Conservation (phyloP, 1,140 invertebrate genomes). For the Phortica variegata region DNA sequence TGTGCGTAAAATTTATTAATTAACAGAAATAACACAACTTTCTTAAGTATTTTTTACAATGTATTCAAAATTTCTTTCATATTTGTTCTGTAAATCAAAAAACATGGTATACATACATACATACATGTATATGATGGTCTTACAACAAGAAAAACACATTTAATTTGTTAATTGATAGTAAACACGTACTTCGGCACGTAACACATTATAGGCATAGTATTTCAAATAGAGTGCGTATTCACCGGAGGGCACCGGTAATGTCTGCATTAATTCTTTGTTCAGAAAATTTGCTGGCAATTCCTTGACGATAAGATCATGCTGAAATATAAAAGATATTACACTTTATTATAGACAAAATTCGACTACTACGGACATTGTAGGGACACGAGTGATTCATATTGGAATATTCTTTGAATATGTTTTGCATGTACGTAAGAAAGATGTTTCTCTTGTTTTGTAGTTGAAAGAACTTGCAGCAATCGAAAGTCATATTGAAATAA, state of each 20-base stretch:
- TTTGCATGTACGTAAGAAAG: conserved; percentile 8
- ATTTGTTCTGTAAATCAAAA: no score
- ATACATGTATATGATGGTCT: no score
- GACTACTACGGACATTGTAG: conserved; percentile 17
- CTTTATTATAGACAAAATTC: neutral
- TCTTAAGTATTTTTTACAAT: no score
- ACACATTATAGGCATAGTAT: conserved; percentile 6
- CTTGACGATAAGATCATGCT: conserved; percentile 33
- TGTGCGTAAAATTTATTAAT: no score
- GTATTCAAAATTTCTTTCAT: no score
- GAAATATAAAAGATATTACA: conserved; percentile 1
- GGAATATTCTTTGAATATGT: conserved; percentile 2
- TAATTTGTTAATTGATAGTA: conserved; percentile 8
- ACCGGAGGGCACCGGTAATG: conserved; percentile 15
- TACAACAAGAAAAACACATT: no score
- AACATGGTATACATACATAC: no score
- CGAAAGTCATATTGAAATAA: conserved; percentile 11
- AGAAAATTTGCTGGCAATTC: conserved; percentile 23
- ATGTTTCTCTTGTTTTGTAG: conserved; percentile 5
- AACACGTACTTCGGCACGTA: conserved; percentile 1
- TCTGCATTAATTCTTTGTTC: conserved; percentile 8
- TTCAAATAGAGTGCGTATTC: conserved; percentile 14
- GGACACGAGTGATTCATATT: conserved; percentile 35
- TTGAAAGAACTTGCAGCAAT: conserved; percentile 21
- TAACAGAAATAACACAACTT: no score